A percentile compares a stretch with the other conserved stretches of the same genome.
These are phyloP conservation scores for Limnephilus marmoratus DNA, from an alignment of 2,888 invertebrate species.

Conservation along the genomic window DNA sequence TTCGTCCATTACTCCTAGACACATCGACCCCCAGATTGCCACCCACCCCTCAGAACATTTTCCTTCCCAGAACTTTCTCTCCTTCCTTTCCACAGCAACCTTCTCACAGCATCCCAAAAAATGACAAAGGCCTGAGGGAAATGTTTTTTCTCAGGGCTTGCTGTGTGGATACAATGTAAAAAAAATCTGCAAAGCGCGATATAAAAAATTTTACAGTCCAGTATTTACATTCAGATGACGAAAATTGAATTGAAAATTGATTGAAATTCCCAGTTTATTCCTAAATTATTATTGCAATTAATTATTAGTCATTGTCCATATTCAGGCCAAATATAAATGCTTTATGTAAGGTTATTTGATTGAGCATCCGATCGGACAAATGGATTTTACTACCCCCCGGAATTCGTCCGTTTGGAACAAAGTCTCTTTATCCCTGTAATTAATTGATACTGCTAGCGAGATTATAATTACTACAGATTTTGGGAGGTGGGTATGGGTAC, in stretches of 20 bases:
- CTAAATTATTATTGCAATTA: not conserved
- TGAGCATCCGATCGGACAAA: not conserved
- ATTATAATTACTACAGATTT: not conserved
- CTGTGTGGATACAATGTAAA: too few species aligned
- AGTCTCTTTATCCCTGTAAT: not conserved
- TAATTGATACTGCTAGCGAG: not conserved
- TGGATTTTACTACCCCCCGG: not conserved
- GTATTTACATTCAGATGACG: not conserved
- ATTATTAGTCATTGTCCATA: not conserved
- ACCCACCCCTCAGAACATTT: too few species aligned
- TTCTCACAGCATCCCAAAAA: too few species aligned
- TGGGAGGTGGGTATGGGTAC: too few species aligned
- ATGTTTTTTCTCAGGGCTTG: too few species aligned
- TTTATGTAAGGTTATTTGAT: not conserved
- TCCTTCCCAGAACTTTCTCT: too few species aligned
- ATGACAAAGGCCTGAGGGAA: too few species aligned
- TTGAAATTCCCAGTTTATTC: not conserved
- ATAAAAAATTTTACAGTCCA: not conserved
- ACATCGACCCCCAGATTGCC: too few species aligned
- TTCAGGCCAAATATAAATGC: not conserved
- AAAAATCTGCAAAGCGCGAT: not conserved
- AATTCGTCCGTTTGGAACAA: not conserved
- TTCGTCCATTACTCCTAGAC: too few species aligned
- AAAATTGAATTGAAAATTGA: not conserved
- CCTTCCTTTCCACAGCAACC: too few species aligned